Percentiles rank a stretch among this genome's conserved stretches.
phyloP scores from a whole-genome alignment of 2,888 invertebrate species.

The Pammene aurita region DNA sequence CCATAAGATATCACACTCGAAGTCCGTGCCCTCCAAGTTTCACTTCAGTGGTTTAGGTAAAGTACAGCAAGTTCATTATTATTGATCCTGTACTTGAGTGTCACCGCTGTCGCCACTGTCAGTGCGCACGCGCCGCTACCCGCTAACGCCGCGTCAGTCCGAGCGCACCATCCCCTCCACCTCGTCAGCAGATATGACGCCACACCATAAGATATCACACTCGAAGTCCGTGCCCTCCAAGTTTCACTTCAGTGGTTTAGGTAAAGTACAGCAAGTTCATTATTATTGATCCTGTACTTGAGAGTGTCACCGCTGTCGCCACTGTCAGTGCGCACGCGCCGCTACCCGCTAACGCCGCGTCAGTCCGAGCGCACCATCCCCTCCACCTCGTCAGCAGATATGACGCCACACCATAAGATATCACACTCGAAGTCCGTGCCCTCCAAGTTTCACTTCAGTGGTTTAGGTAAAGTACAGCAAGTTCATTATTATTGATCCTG shows the following conservation, averaged over 20 bases:
- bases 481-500: too few relatives aligned
- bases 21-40: conserved; percentile 78
- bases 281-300: too few relatives aligned
- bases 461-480: conserved; percentile 81
- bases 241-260: conserved; percentile 88
- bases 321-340: conserved; percentile 88
- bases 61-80: too few relatives aligned
- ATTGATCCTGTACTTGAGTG: neutral
- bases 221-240: conserved; percentile 80
- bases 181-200: conserved; percentile 88
- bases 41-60: conserved; percentile 89
- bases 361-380: conserved; percentile 91
- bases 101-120: conserved; percentile 90
- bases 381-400: conserved; percentile 85
- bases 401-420: conserved; percentile 87
- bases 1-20: conserved; percentile 76
- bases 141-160: conserved; percentile 92
- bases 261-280: conserved; percentile 57
- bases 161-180: conserved; percentile 87
- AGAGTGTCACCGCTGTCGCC: conserved; percentile 87
- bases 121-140: conserved; percentile 89
- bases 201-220: conserved; percentile 83
- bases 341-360: conserved; percentile 90
- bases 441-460: conserved; percentile 85
- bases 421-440: conserved; percentile 80